These are phyloP conservation scores for Hoplostethus atlanticus DNA, from an alignment of 2,797 vertebrate genomes.

Conservation along the genomic window DNA sequence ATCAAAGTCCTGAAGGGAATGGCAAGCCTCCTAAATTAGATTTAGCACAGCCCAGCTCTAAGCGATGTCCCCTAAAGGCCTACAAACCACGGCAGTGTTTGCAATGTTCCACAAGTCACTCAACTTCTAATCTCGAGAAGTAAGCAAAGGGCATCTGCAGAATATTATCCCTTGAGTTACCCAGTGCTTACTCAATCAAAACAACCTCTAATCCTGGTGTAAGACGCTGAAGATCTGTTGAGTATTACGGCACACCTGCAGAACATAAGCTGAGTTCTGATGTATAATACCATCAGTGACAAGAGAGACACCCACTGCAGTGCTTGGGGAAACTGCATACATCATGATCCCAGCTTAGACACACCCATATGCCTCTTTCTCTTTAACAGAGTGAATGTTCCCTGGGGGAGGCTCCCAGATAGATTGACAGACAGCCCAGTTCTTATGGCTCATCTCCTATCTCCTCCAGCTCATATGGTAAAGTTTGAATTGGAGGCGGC, in stretches of 20 bases:
- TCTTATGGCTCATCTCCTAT: constrained; percentile 30
- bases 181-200: constrained; percentile 68
- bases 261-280: constrained; percentile 68
- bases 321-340: constrained; percentile 43
- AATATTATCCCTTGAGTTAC: constrained; percentile 58
- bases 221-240: constrained; percentile 64
- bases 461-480: constrained; percentile 39
- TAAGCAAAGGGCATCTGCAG: constrained; percentile 55
- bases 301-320: constrained; percentile 54
- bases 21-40: constrained; percentile 39
- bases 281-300: constrained; percentile 65
- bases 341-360: constrained; percentile 51
- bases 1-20: constrained; percentile 8
- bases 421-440: constrained; percentile 24
- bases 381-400: constrained; percentile 35
- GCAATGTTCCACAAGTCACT: constrained; percentile 45
- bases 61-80: constrained; percentile 14
- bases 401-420: constrained; percentile 39
- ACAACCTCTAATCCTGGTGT: constrained; percentile 75
- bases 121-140: constrained; percentile 57
- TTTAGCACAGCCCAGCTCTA: constrained; percentile 31
- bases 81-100: constrained; percentile 34
- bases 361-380: constrained; percentile 59
- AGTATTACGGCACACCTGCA: constrained; percentile 72
- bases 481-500: constrained; percentile 60